phyloP scores from a whole-genome alignment of 2,888 invertebrate genomes.

The Eumacrocentrus americanus region DNA sequence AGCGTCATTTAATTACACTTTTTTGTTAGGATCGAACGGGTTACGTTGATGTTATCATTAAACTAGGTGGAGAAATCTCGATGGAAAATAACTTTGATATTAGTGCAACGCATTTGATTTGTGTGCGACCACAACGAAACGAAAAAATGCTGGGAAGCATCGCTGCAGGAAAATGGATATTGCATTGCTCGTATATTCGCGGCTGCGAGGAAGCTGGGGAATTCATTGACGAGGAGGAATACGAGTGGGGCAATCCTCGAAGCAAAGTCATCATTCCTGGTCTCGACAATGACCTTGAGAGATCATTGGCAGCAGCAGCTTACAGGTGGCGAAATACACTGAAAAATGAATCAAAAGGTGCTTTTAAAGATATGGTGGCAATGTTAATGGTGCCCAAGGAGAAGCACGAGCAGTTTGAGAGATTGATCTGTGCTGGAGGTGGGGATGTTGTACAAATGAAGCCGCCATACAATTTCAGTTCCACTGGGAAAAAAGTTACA shows the following conservation, averaged over 20 bases:
- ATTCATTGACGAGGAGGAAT: constrained; percentile 78
- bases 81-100: constrained; percentile 67
- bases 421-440: constrained; percentile 80
- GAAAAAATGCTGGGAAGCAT: constrained; percentile 88
- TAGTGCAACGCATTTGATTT: constrained; percentile 77
- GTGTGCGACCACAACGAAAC: constrained; percentile 76
- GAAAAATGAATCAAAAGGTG: constrained; percentile 57
- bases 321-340: constrained; percentile 74
- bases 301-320: constrained; percentile 67
- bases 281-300: constrained; percentile 58
- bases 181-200: constrained; percentile 80
- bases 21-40: constrained; percentile 63
- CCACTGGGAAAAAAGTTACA: constrained; percentile 63
- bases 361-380: constrained; percentile 62
- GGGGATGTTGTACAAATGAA: constrained; percentile 70
- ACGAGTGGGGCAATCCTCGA: constrained; percentile 83
- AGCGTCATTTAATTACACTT: neutral
- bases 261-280: constrained; percentile 64
- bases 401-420: constrained; percentile 68
- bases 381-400: constrained; percentile 68
- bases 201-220: constrained; percentile 68
- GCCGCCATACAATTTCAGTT: constrained; percentile 54
- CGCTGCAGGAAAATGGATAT: constrained; percentile 87
- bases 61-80: constrained; percentile 71
- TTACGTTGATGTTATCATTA: constrained; percentile 65